Percentiles rank a stretch among this genome's conserved stretches.
These are phyloP conservation scores for chimpanzee (Pan troglodytes) DNA, from an alignment of 2,113 vertebrate genomes.

Conservation along the genomic window NHGRI_mPanTro3-v2.1_pri NC_072398.2:113418001-113418500, in stretches of 20 bases:
- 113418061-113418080: conserved; percentile 54
- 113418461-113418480: background rate
- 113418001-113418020: conserved; percentile 70
- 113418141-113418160: conserved; percentile 67
- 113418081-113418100: too few species aligned
- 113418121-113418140: too few species aligned
- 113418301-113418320: conserved; percentile 78
- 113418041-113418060: conserved; percentile 59
- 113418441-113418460: background rate
- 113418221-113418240: conserved; percentile 63
- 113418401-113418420: background rate
- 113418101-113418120: too few species aligned
- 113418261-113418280: conserved; percentile 61
- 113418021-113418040: conserved; percentile 52
- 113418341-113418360: too few species aligned
- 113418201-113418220: background rate
- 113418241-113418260: conserved; percentile 70
- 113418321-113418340: conserved; percentile 82
- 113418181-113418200: conserved; percentile 69
- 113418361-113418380: too few species aligned
- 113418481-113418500: background rate
- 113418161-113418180: conserved; percentile 74
- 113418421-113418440: background rate
- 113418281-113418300: conserved; percentile 64
- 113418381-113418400: background rate